These are phyloP conservation scores for Anagyrus pseudococci DNA, from an alignment of 2,888 invertebrate genomes.

Conservation along the genomic window DNA sequence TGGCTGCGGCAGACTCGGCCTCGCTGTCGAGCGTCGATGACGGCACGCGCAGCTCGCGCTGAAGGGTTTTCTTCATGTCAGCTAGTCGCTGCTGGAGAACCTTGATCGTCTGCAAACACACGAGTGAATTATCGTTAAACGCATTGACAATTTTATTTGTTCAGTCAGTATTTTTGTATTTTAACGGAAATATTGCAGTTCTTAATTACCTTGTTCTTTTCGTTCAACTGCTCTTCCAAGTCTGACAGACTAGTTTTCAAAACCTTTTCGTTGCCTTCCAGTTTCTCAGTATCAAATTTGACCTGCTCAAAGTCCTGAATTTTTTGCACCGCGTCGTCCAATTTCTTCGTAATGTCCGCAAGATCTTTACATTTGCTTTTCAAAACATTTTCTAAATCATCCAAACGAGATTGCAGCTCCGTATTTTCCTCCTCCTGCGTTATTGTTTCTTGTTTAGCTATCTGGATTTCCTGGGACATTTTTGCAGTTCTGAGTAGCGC, in stretches of 20 bases:
- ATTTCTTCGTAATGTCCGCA: conserved; percentile 45
- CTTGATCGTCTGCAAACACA: conserved; percentile 78
- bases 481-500: conserved; percentile 80
- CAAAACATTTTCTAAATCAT: conserved; percentile 65
- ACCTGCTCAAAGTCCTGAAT: conserved; percentile 64
- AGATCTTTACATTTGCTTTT: conserved; percentile 65
- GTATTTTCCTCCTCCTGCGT: conserved; percentile 72
- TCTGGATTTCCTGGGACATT: conserved; percentile 81
- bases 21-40: conserved; percentile 66
- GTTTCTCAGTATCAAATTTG: conserved; percentile 56
- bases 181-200: no score
- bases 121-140: conserved; percentile 13
- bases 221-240: conserved; percentile 69
- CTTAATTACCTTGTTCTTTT: conserved; percentile 73
- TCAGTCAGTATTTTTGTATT: no score
- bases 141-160: no score
- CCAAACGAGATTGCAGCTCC: conserved; percentile 68
- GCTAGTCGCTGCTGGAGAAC: conserved; percentile 85
- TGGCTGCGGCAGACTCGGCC: conserved; percentile 66
- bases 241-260: conserved; percentile 64
- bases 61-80: conserved; percentile 91
- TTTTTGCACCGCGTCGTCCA: conserved; percentile 59
- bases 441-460: conserved; percentile 76
- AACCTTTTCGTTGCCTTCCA: conserved; percentile 63
- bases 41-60: conserved; percentile 76